These are phyloP conservation scores for Steatornis caripensis DNA, from an alignment of 2,113 vertebrate species.

Conservation along the genomic window DNA sequence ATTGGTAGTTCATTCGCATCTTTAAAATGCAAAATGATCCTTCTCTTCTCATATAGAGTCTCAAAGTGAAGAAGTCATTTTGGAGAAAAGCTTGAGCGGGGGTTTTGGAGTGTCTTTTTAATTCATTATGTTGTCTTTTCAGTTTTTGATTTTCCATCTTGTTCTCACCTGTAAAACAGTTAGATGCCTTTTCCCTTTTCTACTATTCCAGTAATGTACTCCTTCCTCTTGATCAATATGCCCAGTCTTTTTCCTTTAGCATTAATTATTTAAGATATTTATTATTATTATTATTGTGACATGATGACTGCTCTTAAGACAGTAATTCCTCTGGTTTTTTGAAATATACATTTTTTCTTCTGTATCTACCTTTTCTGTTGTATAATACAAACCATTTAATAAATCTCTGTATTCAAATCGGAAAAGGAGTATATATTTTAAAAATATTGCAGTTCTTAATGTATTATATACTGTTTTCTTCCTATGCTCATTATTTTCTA, in stretches of 20 bases:
- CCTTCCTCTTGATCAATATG: background rate
- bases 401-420: background rate
- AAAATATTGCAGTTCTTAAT: background rate
- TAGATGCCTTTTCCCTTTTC: background rate
- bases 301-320: background rate
- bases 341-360: background rate
- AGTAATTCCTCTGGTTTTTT: background rate
- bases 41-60: background rate
- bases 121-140: background rate
- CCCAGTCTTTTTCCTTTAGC: background rate
- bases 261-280: background rate
- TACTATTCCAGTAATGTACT: background rate
- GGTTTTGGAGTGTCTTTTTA: background rate
- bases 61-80: background rate
- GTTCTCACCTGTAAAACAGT: background rate
- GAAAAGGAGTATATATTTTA: background rate
- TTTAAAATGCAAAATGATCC: background rate
- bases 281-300: background rate
- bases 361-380: background rate
- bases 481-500: background rate
- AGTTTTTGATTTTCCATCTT: background rate
- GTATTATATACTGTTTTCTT: background rate
- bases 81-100: background rate
- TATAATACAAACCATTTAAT: background rate
- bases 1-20: fast-evolving